Evolutionary conservation across 1,140 invertebrate genomes (phyloP), one percentile per base, ranked within the genome.

Genomic region (Bombus haemorrhoidalis): DNA sequence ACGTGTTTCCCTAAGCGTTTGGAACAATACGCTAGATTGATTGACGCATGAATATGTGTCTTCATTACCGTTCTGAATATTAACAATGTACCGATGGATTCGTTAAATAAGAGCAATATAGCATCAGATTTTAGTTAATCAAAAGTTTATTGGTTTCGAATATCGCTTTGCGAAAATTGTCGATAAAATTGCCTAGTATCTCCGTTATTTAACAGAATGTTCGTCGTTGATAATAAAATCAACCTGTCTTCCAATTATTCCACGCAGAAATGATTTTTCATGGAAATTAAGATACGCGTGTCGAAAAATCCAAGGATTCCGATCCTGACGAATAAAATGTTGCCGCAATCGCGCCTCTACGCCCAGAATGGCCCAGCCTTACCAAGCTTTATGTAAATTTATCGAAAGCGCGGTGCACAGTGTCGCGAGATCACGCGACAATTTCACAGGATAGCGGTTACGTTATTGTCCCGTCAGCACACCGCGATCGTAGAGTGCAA

Each of bases 361-460:
- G 5, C 2, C 28, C 12, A 6, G 22, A 75, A 8, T 5, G 22
- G 34, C 34, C 18, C 34, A 13, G 47, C 13, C 8, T n/a, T 37
- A 15, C 57, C 22, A 37, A 28, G 66, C 15, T 72, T 81, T 72
- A 71, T 81, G 79, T 12, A 72, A 71, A 81, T 81, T 81, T 43
- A 62, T 66, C 25, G 34, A 81, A 57, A 37, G 79, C n/a, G 18
- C 32, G 79, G 28, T 37, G 32, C 32, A n/a, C 10, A 22, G 25
- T n/a, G 47, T 81, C 68, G 41, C 64, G 47, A 43, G 57, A 66
- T 81, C 68, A 59, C 64, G 47, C 64, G 57, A 66, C 62, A 28
- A 41, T 72, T 72, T 72, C 43, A 41, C 66, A 72, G 28, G 25
- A 66, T 57, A 34, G 64, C 71, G 43, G 34, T 72, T 41, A 41